Percentiles rank a stretch among this genome's conserved stretches.
Conservation (phyloP, 2,113 vertebrate species). For the Chitala chitala region DNA sequence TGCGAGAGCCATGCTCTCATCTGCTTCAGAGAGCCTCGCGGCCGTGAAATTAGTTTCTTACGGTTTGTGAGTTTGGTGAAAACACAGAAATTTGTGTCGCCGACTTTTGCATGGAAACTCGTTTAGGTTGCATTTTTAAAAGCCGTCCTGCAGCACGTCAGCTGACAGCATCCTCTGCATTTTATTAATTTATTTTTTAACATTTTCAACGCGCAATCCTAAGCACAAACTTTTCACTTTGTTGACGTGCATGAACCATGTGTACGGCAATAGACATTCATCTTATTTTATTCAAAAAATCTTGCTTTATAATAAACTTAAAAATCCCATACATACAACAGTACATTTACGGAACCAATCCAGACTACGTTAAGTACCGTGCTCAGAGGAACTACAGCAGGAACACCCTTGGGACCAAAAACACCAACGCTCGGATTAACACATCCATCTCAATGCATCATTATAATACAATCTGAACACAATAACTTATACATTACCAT, state of each 20-base stretch:
- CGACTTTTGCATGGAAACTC: neutral
- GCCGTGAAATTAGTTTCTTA: conserved; percentile 15
- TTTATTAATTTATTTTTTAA: neutral
- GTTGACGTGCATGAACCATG: neutral
- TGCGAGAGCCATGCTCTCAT: neutral
- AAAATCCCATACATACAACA: no score
- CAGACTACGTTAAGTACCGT: neutral
- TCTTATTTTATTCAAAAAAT: no score
- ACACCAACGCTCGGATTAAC: neutral
- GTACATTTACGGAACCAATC: neutral
- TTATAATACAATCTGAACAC: no score
- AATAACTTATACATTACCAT: neutral
- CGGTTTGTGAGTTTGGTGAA: conserved; percentile 4
- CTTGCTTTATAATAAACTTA: no score
- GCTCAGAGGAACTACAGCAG: neutral
- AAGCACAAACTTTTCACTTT: neutral
- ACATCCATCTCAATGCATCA: no score
- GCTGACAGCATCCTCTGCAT: neutral
- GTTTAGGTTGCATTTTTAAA: neutral
- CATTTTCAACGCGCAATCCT: neutral
- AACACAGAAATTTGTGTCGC: conserved; percentile 10
- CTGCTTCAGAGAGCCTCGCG: no score
- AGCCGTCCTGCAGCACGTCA: neutral
- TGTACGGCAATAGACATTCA: no score
- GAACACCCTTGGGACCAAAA: neutral